These are phyloP conservation scores for Hartigia nigra DNA, from an alignment of 2,888 invertebrate genomes.

Conservation along the genomic window DNA sequence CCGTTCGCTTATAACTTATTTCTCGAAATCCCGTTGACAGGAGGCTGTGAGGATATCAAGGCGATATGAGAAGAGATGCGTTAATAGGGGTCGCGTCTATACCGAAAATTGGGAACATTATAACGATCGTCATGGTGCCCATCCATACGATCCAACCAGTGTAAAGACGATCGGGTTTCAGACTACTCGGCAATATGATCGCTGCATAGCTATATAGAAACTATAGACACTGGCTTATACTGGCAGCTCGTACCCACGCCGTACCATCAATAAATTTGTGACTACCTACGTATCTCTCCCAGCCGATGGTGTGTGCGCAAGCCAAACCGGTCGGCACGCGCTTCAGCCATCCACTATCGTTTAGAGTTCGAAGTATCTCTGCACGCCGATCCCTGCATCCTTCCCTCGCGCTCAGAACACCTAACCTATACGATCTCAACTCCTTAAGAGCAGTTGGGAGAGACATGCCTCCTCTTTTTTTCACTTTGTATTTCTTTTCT, in stretches of 20 bases:
- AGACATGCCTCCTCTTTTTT: constrained; percentile 23
- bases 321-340: constrained; percentile 62
- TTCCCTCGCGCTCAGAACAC: background rate
- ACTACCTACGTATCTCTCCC: constrained; percentile 29
- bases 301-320: constrained; percentile 43
- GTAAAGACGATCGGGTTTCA: background rate
- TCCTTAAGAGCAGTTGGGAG: constrained; percentile 18
- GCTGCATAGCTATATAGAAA: background rate
- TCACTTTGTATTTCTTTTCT: constrained; percentile 23
- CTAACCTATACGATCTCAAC: background rate
- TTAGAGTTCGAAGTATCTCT: constrained; percentile 11
- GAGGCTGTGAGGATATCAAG: background rate
- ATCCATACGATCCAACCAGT: background rate
- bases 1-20: background rate
- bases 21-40: background rate
- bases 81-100: background rate
- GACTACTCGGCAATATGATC: background rate
- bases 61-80: background rate
- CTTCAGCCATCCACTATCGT: constrained; percentile 33
- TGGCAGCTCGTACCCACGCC: background rate
- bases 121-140: background rate
- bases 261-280: constrained; percentile 43
- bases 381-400: constrained; percentile 9
- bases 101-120: background rate
- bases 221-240: background rate